A percentile compares a stretch with the other conserved stretches of the same genome.
Evolutionary conservation across 2,888 invertebrate species (phyloP).

Genomic region (Portevinia maculata): DNA sequence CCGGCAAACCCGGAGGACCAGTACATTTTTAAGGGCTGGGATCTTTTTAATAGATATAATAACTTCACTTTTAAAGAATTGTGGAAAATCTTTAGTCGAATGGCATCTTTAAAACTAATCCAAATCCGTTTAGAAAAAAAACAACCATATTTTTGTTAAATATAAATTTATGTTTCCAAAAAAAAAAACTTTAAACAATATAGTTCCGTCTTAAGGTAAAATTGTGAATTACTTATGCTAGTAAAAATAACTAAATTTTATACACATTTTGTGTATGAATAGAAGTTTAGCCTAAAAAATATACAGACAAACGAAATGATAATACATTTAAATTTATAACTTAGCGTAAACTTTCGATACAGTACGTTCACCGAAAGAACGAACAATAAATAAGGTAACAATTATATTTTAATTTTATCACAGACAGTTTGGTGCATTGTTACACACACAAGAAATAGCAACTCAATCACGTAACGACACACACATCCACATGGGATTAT

Average conservation of each 20-base stretch:
- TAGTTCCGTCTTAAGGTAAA: constrained; percentile 16
- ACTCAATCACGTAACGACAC: constrained; percentile 19
- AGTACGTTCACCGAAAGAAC: constrained; percentile 13
- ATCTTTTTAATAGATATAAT: too few relatives aligned
- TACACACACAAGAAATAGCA: constrained; percentile 33
- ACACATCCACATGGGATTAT: constrained; percentile 39
- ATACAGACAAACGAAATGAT: background rate
- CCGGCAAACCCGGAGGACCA: too few relatives aligned
- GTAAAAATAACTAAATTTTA: constrained; percentile 21
- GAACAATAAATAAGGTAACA: constrained; percentile 60
- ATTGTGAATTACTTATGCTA: constrained; percentile 50
- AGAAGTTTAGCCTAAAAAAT: constrained; percentile 19
- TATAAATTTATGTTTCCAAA: constrained; percentile 4
- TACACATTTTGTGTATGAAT: constrained; percentile 27
- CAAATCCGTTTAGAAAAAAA: background rate
- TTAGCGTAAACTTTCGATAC: constrained; percentile 23
- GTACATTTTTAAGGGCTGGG: too few relatives aligned
- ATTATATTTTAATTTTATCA: constrained; percentile 74
- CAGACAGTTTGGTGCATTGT: constrained; percentile 74
- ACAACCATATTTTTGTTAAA: background rate
- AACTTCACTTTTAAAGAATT: too few relatives aligned
- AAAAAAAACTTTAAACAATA: constrained; percentile 47
- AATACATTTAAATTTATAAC: background rate
- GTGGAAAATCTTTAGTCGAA: too few relatives aligned
- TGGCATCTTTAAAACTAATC: too few relatives aligned